Percentiles rank a stretch among this genome's conserved stretches.
These are phyloP conservation scores for Pseudopodoces humilis DNA, from an alignment of 2,113 vertebrate genomes.

Conservation along the genomic window DNA sequence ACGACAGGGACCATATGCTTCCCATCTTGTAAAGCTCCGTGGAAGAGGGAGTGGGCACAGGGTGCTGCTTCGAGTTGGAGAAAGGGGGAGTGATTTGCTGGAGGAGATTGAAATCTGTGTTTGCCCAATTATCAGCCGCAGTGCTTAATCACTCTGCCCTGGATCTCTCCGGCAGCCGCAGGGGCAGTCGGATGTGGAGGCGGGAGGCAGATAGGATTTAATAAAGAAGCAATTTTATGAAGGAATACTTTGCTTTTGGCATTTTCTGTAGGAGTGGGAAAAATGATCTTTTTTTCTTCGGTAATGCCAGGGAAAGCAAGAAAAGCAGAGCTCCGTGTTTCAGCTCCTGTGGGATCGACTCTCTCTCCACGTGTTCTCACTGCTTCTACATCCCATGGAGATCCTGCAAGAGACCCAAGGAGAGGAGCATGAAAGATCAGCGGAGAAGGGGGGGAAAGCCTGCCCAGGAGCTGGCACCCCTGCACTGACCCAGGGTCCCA, in stretches of 20 bases:
- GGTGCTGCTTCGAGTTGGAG: background rate
- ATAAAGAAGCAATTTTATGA: slow-evolving; percentile 45
- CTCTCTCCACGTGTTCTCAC: background rate
- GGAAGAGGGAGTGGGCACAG: background rate
- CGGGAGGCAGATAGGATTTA: slow-evolving; percentile 33
- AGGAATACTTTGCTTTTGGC: slow-evolving; percentile 36
- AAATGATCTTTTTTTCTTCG: background rate
- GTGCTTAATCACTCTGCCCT: slow-evolving; percentile 17
- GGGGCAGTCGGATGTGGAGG: slow-evolving; percentile 17
- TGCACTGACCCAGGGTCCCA: background rate
- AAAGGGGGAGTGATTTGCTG: background rate
- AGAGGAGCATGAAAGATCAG: rapidly evolving
- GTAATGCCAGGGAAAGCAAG: background rate
- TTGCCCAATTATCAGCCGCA: background rate
- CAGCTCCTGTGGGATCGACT: background rate
- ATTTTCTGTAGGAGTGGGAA: slow-evolving; percentile 17
- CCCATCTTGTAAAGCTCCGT: background rate
- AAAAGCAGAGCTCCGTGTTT: background rate
- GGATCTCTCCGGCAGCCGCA: background rate
- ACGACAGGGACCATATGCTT: background rate
- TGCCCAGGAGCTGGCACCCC: background rate
- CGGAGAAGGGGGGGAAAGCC: background rate
- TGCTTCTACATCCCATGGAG: background rate
- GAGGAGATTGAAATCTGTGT: background rate
- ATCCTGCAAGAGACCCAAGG: background rate